phyloP scores from a whole-genome alignment of 1,140 invertebrate genomes.

The Doryteuthis pealeii region DNA sequence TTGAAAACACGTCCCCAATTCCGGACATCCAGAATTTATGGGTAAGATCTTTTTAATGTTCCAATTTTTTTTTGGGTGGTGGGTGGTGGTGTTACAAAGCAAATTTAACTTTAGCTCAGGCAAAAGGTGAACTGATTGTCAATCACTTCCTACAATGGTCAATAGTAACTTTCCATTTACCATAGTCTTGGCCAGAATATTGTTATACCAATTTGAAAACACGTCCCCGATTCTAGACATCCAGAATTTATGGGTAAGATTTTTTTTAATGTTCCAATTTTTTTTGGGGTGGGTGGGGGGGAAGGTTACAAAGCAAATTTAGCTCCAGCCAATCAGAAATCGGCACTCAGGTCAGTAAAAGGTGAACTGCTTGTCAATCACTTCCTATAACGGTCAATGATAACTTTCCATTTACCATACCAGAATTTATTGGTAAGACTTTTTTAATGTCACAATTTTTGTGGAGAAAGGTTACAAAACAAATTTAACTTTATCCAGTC shows the following conservation, averaged over 20 bases:
- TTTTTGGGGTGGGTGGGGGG: background rate
- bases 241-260: constrained; percentile 57
- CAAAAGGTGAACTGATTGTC: no score
- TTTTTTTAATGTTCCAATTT: constrained; percentile 10
- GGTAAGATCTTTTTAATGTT: constrained; percentile 42
- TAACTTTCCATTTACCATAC: no score
- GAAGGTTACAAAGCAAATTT: background rate
- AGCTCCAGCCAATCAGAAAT: no score
- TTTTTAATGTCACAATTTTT: constrained; percentile 9
- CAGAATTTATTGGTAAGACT: constrained; percentile 56
- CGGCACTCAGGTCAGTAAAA: no score
- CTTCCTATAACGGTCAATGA: no score
- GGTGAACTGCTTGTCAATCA: no score
- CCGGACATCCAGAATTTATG: constrained; percentile 56
- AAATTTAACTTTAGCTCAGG: no score
- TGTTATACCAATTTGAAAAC: constrained; percentile 33
- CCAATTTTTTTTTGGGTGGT: background rate
- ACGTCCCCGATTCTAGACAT: constrained; percentile 41
- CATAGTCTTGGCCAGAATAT: constrained; percentile 74
- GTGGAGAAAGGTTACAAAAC: background rate
- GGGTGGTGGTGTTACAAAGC: background rate
- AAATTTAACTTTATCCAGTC: no score
- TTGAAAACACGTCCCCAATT: constrained; percentile 35
- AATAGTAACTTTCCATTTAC: no score
- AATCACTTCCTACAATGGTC: no score